Conservation (phyloP, 2,113 vertebrate genomes). For the Eubucco bourcierii region DNA sequence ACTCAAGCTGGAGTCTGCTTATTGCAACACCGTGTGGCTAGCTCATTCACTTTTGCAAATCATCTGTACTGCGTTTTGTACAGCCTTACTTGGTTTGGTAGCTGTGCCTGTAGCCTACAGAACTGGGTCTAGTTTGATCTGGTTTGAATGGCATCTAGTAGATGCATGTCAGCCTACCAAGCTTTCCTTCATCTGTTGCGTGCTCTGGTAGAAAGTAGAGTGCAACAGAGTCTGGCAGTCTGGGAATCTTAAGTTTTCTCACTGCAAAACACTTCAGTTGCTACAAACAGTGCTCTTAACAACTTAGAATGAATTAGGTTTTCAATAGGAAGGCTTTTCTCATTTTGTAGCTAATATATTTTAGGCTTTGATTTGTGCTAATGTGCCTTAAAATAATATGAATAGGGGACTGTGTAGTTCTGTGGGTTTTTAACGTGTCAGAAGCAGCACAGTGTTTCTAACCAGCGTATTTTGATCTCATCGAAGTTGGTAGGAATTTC, state of each 20-base stretch:
- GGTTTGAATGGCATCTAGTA: not conserved
- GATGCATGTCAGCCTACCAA: not conserved
- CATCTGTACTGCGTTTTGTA: not conserved
- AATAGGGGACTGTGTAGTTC: not conserved
- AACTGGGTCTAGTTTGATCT: not conserved
- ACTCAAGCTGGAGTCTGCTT: not conserved
- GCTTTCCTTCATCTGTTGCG: not conserved
- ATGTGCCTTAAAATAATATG: not conserved
- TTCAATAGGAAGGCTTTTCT: not conserved
- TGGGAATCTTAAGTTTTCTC: not conserved
- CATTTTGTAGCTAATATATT: not conserved
- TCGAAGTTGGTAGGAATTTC: not conserved
- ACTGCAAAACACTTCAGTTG: not conserved
- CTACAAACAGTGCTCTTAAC: not conserved
- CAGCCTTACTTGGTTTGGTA: not conserved
- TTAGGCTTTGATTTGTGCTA: not conserved
- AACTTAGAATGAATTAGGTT: not conserved
- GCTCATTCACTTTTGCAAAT: not conserved
- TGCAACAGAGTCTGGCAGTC: not conserved
- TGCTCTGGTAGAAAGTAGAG: not conserved
- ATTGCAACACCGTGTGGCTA: not conserved
- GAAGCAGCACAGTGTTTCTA: not conserved
- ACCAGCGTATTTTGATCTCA: not conserved
- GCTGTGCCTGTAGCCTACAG: not conserved
- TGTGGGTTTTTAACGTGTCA: not conserved